Evolutionary conservation across 2,113 vertebrate genomes (phyloP).

Genomic region (Electrona antarctica): DNA sequence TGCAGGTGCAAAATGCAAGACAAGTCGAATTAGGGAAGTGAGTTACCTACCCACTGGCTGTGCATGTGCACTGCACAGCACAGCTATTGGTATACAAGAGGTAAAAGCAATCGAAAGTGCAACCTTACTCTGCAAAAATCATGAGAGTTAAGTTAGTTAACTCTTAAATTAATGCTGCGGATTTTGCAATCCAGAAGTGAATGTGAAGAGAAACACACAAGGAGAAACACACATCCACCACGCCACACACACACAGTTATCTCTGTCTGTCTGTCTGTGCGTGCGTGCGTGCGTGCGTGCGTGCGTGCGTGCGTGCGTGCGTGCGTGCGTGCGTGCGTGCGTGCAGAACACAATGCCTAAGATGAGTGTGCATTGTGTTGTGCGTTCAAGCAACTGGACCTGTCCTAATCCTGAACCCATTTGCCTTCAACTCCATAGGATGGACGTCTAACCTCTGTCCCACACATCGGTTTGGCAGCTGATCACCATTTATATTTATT

Average conservation of each 20-base stretch:
- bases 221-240: constrained; percentile 31
- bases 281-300: too few species aligned
- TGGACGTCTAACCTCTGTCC: constrained; percentile 73
- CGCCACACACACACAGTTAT: too few species aligned
- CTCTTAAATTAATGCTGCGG: too few species aligned
- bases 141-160: too few species aligned
- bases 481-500: constrained; percentile 72
- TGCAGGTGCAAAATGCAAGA: constrained; percentile 52
- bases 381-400: constrained; percentile 63
- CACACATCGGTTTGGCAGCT: constrained; percentile 75
- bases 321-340: too few species aligned
- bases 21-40: constrained; percentile 41
- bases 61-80: not conserved
- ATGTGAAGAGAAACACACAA: constrained; percentile 27
- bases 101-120: constrained; percentile 6
- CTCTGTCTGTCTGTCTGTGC: too few species aligned
- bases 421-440: constrained; percentile 66
- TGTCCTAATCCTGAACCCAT: constrained; percentile 35
- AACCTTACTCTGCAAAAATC: constrained; percentile 29
- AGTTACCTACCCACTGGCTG: not conserved
- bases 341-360: too few species aligned
- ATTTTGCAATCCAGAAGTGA: too few species aligned
- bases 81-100: not conserved
- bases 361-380: too few species aligned
- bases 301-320: too few species aligned